phyloP scores from a whole-genome alignment of 2,888 invertebrate species.

The Rugalucina vietnamica region DNA sequence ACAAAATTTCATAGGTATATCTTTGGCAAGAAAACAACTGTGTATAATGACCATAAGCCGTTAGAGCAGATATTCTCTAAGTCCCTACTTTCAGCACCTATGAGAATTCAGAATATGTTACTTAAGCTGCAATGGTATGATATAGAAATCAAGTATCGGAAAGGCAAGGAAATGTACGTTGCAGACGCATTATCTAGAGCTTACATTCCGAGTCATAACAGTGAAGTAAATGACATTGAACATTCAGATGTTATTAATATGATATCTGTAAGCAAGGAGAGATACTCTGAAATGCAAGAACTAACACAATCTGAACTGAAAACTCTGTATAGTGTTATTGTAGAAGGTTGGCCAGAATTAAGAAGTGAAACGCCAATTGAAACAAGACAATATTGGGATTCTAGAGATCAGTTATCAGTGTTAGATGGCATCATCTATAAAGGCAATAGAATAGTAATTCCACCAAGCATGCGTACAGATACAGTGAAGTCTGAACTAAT shows the following conservation, averaged over 20 bases:
- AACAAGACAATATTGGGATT: conserved; percentile 41
- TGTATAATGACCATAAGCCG: conserved; percentile 61
- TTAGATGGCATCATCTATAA: conserved; percentile 57
- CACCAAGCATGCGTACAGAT: conserved; percentile 50
- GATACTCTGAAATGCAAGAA: conserved; percentile 12
- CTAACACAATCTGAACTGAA: conserved; percentile 15
- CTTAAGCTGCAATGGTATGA: conserved; percentile 56
- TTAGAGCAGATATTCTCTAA: conserved; percentile 43
- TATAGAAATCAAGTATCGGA: conserved; percentile 37
- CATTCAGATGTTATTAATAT: not conserved
- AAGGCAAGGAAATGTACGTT: conserved; percentile 50
- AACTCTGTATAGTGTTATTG: conserved; percentile 26
- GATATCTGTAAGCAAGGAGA: conserved; percentile 6
- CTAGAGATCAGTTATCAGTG: conserved; percentile 50
- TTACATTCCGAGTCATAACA: conserved; percentile 12
- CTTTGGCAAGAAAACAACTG: conserved; percentile 49
- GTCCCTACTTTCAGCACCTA: conserved; percentile 35
- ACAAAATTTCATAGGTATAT: conserved; percentile 60
- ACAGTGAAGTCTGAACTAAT: too few species aligned
- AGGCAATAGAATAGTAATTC: conserved; percentile 57
- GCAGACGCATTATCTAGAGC: conserved; percentile 60
- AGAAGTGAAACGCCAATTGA: conserved; percentile 29
- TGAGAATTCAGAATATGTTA: conserved; percentile 39
- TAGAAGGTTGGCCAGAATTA: conserved; percentile 53
- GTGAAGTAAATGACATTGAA: conserved; percentile 7